Base-by-base conservation (phyloP, 2,888 invertebrate genomes). In the Bedellia somnulentella region DNA sequence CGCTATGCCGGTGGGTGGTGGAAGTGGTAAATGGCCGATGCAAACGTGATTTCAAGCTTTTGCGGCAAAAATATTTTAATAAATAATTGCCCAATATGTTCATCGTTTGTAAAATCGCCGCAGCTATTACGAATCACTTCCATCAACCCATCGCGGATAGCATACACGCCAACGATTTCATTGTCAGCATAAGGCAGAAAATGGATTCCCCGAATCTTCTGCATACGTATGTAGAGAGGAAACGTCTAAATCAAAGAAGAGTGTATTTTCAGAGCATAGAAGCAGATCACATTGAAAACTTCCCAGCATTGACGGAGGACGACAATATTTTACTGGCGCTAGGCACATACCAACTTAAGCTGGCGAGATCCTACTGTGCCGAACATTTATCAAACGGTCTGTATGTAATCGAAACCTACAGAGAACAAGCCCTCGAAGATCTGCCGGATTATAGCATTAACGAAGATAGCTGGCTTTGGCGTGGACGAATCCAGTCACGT, bases 1-100 rank as follows among this genome's bases (percentile, higher is more conserved):
- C n/a, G n/a, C n/a, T n/a, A n/a, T n/a, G n/a, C n/a, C n/a, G n/a
- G n/a, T 37, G 34, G 34, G 37, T 35, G 27, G 37, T 37, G 14
- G 34, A 37, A 29, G 31, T 27, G 6, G 22, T 35, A 17, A 37
- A 37, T 21, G 34, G 34, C 15, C 16, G 30, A 28, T 23, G 32
- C n/a, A 36, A 36, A n/a, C n/a, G n/a, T n/a, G n/a, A n/a, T n/a
- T n/a, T n/a, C n/a, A n/a, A n/a, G n/a, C n/a, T n/a, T n/a, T n/a
- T n/a, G n/a, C n/a, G n/a, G n/a, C n/a, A n/a, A n/a, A n/a, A n/a
- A n/a, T n/a, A n/a, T n/a, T n/a, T n/a, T n/a, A n/a, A 30, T 23
- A 17, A 11, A 25, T 32, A 18, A 32, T 30, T 29, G 32, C 32
- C 24, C 26, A 32, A 27, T 36, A 32, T 13, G 17, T 28, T 12